Conservation (phyloP, 1,140 invertebrate genomes). For the Lutraria rhynchaena region DNA sequence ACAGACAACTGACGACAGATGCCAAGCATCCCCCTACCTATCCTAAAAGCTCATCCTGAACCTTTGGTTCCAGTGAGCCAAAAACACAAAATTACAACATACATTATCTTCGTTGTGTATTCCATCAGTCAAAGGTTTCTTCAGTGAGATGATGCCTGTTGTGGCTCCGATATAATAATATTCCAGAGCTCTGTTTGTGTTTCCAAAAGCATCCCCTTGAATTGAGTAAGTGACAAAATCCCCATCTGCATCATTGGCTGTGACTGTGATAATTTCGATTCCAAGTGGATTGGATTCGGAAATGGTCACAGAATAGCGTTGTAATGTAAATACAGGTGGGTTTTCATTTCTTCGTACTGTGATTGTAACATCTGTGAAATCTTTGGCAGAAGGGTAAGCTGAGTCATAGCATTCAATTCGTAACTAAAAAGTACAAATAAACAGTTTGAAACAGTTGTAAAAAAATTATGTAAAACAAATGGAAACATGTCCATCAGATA, state of each 20-base stretch:
- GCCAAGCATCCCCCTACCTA: too few relatives aligned
- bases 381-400: slow-evolving; percentile 53
- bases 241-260: slow-evolving; percentile 78
- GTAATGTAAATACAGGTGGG: slow-evolving; percentile 80
- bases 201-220: slow-evolving; percentile 40
- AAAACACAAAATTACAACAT: slow-evolving; percentile 25
- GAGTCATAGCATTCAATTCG: slow-evolving; percentile 70
- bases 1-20: too few relatives aligned
- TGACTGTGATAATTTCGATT: slow-evolving; percentile 89
- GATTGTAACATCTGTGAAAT: slow-evolving; percentile 89
- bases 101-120: slow-evolving; percentile 60
- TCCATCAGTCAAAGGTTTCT: slow-evolving; percentile 63
- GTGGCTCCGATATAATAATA: slow-evolving; percentile 58
- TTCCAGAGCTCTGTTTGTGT: slow-evolving; percentile 48
- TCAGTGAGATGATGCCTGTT: slow-evolving; percentile 60
- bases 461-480: not conserved
- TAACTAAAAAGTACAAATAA: slow-evolving; percentile 60
- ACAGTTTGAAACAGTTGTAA: not conserved
- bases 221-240: slow-evolving; percentile 65
- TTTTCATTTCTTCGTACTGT: slow-evolving; percentile 91
- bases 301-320: slow-evolving; percentile 89
- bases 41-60: too few relatives aligned
- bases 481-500: too few relatives aligned
- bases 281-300: slow-evolving; percentile 91
- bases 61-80: too few relatives aligned